Evolutionary conservation across 1,140 invertebrate species (phyloP).

Genomic region (Archegozetes longisetosus): DNA sequence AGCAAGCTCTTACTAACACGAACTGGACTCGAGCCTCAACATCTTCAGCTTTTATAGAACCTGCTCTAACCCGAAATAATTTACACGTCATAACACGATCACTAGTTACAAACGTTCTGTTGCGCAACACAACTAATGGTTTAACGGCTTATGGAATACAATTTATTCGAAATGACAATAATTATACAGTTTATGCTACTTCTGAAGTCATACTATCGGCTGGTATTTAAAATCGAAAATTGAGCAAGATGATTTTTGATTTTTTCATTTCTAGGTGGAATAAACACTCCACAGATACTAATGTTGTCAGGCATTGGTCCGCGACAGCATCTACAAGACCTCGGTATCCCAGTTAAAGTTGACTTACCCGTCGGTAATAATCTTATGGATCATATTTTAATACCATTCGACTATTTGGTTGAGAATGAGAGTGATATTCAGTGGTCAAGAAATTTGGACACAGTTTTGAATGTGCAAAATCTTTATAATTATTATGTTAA

Average conservation of each 20-base stretch:
- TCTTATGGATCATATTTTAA: slow-evolving; percentile 24
- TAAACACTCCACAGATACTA: slow-evolving; percentile 75
- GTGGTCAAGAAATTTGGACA: slow-evolving; percentile 3
- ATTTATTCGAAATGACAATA: slow-evolving; percentile 45
- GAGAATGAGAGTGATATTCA: slow-evolving; percentile 8
- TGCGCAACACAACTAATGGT: slow-evolving; percentile 40
- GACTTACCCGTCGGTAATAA: slow-evolving; percentile 33
- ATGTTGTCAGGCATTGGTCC: slow-evolving; percentile 64
- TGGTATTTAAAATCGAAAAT: slow-evolving; percentile 30
- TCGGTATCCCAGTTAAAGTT: slow-evolving; percentile 12
- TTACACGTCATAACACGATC: slow-evolving; percentile 66
- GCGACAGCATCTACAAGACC: slow-evolving; percentile 2
- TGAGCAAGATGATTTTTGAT: background rate
- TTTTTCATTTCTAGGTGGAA: slow-evolving; percentile 38
- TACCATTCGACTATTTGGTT: slow-evolving; percentile 22
- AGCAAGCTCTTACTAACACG: slow-evolving; percentile 42
- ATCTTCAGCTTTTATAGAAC: slow-evolving; percentile 68
- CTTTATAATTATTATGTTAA: slow-evolving; percentile 13
- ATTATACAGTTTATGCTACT: slow-evolving; percentile 44
- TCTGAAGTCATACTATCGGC: slow-evolving; percentile 63
- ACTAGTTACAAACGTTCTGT: slow-evolving; percentile 60
- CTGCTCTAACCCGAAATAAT: slow-evolving; percentile 58
- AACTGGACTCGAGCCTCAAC: slow-evolving; percentile 68
- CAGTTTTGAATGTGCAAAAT: slow-evolving; percentile 1
- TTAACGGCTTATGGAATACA: slow-evolving; percentile 60